phyloP scores from a whole-genome alignment of 2,113 vertebrate genomes.

The Emydocephalus ijimae region DNA sequence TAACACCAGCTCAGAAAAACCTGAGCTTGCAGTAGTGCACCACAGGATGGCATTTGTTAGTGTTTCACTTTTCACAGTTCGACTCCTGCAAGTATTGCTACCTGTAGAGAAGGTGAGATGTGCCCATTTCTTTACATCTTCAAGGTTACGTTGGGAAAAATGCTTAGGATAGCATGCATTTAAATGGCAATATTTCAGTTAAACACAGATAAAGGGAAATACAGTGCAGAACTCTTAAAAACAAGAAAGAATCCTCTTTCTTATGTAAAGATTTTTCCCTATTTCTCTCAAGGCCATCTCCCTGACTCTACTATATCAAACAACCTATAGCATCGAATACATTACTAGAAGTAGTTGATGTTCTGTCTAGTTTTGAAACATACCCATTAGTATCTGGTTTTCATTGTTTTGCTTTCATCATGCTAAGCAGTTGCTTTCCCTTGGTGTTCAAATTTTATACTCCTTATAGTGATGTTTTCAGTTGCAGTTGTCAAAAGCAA shows the following conservation, averaged over 20 bases:
- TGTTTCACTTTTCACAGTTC: constrained; percentile 78
- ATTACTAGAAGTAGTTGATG: not conserved
- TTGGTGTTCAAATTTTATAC: not conserved
- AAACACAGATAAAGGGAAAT: not conserved
- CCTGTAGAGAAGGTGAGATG: constrained; percentile 90
- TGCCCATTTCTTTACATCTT: not conserved
- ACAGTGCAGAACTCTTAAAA: not conserved
- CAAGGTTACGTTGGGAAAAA: not conserved
- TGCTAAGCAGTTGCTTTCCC: not conserved
- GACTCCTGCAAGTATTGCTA: constrained; percentile 84
- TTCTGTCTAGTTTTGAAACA: not conserved
- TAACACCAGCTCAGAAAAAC: constrained; percentile 66
- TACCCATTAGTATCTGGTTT: not conserved
- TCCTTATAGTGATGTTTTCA: not conserved
- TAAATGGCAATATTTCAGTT: not conserved
- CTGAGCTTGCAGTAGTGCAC: constrained; percentile 69
- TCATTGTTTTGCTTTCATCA: not conserved
- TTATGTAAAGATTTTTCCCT: not conserved
- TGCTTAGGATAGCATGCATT: not conserved
- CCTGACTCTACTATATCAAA: not conserved
- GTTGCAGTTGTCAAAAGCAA: not conserved
- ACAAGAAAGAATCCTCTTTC: not conserved
- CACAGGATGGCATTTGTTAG: constrained; percentile 85
- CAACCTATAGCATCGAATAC: not conserved
- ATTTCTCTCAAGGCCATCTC: not conserved